Conservation (phyloP, 2,113 vertebrate species). For the Numida meleagris region DNA sequence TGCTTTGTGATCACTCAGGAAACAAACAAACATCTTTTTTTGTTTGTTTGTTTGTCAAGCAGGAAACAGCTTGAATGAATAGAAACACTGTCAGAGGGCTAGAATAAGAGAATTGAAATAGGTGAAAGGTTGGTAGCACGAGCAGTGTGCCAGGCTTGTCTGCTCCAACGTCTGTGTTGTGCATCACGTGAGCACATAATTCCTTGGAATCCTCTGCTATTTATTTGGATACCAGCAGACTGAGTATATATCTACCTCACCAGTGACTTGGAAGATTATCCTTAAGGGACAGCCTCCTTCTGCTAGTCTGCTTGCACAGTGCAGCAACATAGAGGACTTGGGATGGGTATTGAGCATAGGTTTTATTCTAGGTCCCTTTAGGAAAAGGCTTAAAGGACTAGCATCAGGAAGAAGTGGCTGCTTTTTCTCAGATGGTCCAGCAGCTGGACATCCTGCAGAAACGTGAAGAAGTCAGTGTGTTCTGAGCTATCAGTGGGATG, state of each 20-base stretch:
- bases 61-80: conserved; percentile 17
- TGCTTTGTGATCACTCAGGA: conserved; percentile 32
- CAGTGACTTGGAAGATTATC: background rate
- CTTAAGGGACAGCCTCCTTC: background rate
- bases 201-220: background rate
- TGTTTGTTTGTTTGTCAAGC: background rate
- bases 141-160: background rate
- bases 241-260: background rate
- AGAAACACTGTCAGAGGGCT: background rate
- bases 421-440: background rate
- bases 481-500: background rate
- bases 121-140: background rate
- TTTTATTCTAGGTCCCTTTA: background rate
- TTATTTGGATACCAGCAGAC: background rate
- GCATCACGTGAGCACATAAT: background rate
- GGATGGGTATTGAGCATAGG: background rate
- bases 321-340: background rate
- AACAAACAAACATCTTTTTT: conserved; percentile 19
- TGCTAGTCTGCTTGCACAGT: accelerated
- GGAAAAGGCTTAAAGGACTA: background rate
- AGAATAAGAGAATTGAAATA: background rate
- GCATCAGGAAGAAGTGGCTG: background rate
- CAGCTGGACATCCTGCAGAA: background rate
- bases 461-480: background rate
- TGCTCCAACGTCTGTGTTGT: background rate